These are phyloP conservation scores for Petroica traversi DNA, from an alignment of 2,113 vertebrate species.

Conservation along the genomic window DNA sequence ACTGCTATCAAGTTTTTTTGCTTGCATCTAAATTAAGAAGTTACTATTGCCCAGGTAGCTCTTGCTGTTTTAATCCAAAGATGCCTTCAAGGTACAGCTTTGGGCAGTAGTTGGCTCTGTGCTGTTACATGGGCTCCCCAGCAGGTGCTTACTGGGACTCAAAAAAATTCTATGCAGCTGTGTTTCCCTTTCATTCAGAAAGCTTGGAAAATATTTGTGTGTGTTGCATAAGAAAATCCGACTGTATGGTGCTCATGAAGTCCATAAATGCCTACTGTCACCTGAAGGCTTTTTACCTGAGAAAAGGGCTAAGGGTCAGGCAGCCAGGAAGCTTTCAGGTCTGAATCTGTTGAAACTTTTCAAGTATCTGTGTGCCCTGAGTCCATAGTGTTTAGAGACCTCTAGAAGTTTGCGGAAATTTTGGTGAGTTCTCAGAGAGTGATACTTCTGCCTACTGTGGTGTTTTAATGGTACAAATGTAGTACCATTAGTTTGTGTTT, in stretches of 20 bases:
- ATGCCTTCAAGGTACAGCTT: neutral
- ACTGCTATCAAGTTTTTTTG: neutral
- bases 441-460: neutral
- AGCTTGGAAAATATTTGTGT: neutral
- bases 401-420: neutral
- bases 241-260: neutral
- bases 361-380: neutral
- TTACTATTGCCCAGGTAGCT: neutral
- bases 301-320: neutral
- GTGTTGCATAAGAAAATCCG: neutral
- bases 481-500: neutral
- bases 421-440: neutral
- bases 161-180: accelerated
- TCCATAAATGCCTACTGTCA: accelerated
- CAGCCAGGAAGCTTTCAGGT: neutral
- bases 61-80: neutral
- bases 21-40: neutral
- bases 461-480: neutral
- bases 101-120: neutral
- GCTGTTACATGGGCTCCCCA: neutral
- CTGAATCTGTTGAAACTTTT: neutral
- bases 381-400: neutral
- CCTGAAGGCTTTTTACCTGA: neutral
- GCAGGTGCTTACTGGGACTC: neutral
- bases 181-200: neutral